phyloP scores from a whole-genome alignment of 2,113 vertebrate species.

The Onychostoma macrolepis region DNA sequence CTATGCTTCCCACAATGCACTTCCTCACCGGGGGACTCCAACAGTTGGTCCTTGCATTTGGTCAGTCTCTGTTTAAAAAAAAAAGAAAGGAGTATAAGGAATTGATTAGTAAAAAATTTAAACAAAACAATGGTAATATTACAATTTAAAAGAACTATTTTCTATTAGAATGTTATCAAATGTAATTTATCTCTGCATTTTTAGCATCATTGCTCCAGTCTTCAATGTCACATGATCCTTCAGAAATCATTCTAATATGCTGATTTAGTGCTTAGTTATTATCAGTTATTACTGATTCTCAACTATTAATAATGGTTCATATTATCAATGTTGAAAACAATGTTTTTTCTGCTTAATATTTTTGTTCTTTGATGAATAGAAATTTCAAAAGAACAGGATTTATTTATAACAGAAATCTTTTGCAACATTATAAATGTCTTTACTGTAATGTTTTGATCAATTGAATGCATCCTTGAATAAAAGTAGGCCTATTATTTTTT shows the following conservation, averaged over 20 bases:
- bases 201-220: too few species aligned
- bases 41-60: constrained; percentile 30
- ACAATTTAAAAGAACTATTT: too few species aligned
- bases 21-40: constrained; percentile 57
- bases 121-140: not conserved
- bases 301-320: not conserved
- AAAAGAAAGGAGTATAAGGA: not conserved
- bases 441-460: too few species aligned
- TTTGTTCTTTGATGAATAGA: not conserved
- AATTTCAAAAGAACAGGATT: not conserved
- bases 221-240: not conserved
- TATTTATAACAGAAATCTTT: too few species aligned
- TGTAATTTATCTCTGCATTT: too few species aligned
- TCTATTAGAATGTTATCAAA: too few species aligned
- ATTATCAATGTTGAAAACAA: not conserved
- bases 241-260: not conserved
- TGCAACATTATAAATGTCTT: too few species aligned
- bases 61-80: not conserved
- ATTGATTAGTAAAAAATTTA: not conserved
- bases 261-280: not conserved
- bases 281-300: not conserved
- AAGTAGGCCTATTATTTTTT: not conserved
- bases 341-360: too few species aligned
- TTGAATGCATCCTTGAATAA: not conserved
- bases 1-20: constrained; percentile 18